These are phyloP conservation scores for Diplosoma virens DNA, from an alignment of 23 tunicate genomes.

Conservation along the genomic window DNA sequence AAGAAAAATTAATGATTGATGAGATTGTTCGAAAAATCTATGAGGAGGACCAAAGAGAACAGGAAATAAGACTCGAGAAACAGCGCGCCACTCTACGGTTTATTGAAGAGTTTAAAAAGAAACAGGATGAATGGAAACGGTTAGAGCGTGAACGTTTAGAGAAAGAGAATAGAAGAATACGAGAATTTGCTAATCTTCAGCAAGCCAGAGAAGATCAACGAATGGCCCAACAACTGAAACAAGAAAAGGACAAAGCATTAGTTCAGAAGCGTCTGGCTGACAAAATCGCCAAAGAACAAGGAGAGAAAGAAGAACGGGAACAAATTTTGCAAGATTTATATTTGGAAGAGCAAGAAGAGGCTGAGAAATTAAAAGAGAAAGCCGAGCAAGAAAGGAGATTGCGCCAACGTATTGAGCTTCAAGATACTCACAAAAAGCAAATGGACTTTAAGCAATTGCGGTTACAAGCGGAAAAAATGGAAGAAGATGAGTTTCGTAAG, in stretches of 20 bases:
- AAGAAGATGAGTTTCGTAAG: conserved; percentile 88
- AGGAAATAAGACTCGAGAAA: conserved; percentile 84
- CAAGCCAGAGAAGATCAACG: conserved; percentile 79
- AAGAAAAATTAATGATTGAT: conserved; percentile 95
- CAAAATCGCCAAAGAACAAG: conserved; percentile 55
- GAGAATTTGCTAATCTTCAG: conserved; percentile 80
- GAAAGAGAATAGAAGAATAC: conserved; percentile 72
- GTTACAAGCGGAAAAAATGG: conserved; percentile 62
- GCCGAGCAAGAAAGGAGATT: conserved; percentile 67
- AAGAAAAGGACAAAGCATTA: conserved; percentile 75
- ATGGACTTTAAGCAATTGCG: conserved; percentile 91
- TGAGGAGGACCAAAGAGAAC: conserved; percentile 92
- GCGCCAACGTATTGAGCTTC: conserved; percentile 80
- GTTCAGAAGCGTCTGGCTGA: conserved; percentile 80
- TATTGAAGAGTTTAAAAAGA: conserved; percentile 77
- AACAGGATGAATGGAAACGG: conserved; percentile 86
- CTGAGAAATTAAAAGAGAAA: conserved; percentile 75
- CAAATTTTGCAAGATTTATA: conserved; percentile 78
- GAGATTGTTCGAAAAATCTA: conserved; percentile 97
- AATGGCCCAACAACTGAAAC: conserved; percentile 75
- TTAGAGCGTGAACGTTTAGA: conserved; percentile 76
- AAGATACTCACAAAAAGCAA: conserved; percentile 76
- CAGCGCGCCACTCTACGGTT: conserved; percentile 76
- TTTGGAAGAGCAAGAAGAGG: conserved; percentile 91
- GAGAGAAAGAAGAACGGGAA: conserved; percentile 73